Percentiles rank a stretch among this genome's conserved stretches.
These are phyloP conservation scores for Eugnorisma glareosa DNA, from an alignment of 2,888 invertebrate genomes.

Conservation along the genomic window DNA sequence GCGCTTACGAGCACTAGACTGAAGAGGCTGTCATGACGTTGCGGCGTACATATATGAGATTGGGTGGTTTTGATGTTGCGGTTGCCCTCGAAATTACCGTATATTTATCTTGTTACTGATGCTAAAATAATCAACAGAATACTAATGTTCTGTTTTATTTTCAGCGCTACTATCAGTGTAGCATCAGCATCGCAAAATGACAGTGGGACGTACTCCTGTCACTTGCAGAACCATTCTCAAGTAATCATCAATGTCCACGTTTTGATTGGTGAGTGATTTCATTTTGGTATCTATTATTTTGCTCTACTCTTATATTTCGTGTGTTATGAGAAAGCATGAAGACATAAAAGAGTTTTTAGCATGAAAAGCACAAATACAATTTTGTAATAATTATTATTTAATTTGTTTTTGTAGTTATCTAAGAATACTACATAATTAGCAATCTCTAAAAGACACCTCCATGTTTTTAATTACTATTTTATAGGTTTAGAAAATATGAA, in stretches of 20 bases:
- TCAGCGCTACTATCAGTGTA: slow-evolving; percentile 87
- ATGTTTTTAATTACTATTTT: not conserved
- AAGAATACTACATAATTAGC: not conserved
- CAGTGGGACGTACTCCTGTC: slow-evolving; percentile 92
- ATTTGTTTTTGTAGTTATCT: not conserved
- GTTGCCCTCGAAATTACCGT: not conserved
- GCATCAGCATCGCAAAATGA: slow-evolving; percentile 92
- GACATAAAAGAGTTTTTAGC: not conserved
- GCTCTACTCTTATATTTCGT: not conserved
- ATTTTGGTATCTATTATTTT: not conserved
- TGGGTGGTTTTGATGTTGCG: too few relatives aligned
- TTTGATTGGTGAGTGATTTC: slow-evolving; percentile 90
- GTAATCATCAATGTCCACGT: slow-evolving; percentile 92
- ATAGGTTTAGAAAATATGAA: not conserved
- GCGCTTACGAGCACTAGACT: too few relatives aligned
- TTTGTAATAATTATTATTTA: not conserved
- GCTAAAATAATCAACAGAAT: not conserved
- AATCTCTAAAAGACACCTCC: not conserved
- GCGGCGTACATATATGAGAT: too few relatives aligned
- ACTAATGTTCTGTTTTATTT: slow-evolving; percentile 63
- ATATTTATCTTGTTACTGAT: not conserved
- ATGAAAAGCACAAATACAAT: not conserved
- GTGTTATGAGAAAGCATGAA: not conserved
- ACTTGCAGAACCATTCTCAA: slow-evolving; percentile 92
- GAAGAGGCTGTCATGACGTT: too few relatives aligned